These are phyloP conservation scores for Neoascia interrupta DNA, from an alignment of 2,888 invertebrate genomes.

Conservation along the genomic window DNA sequence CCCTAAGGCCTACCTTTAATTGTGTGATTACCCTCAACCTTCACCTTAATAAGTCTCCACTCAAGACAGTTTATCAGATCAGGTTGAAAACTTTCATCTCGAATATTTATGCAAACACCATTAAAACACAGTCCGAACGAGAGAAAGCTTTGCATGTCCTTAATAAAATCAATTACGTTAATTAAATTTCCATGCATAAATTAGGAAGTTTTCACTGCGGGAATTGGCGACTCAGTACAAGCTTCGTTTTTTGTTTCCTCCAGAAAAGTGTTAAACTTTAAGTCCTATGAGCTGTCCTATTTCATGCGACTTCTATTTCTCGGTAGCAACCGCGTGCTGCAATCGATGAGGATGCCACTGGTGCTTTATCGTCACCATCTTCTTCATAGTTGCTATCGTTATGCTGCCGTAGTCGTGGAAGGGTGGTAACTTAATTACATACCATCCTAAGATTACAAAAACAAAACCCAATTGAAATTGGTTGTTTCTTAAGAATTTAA, in stretches of 20 bases:
- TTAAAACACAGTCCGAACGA: neutral
- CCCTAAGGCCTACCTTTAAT: no score
- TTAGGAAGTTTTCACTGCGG: constrained; percentile 31
- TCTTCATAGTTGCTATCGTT: neutral
- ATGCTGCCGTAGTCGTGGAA: no score
- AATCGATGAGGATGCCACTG: constrained; percentile 23
- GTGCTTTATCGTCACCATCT: neutral
- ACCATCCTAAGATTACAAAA: constrained; percentile 20
- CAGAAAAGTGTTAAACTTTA: neutral
- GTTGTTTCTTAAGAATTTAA: constrained; percentile 51
- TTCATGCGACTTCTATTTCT: constrained; percentile 3
- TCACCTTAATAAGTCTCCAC: no score
- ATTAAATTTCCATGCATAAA: constrained; percentile 61
- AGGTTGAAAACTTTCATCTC: constrained; percentile 1
- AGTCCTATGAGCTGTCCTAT: constrained; percentile 7
- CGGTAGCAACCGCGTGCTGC: neutral
- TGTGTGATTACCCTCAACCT: no score
- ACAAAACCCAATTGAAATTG: constrained; percentile 36
- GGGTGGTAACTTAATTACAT: constrained; percentile 54
- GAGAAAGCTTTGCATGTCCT: constrained; percentile 17
- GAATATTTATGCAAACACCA: constrained; percentile 14
- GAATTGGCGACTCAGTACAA: constrained; percentile 42
- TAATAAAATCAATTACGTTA: constrained; percentile 57
- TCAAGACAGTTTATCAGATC: no score
- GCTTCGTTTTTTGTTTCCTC: neutral